Percentiles rank a stretch among this genome's conserved stretches.
These are phyloP conservation scores for Lepilemur septentrionalis DNA, from an alignment of 2,797 vertebrate genomes.

Conservation along the genomic window DNA sequence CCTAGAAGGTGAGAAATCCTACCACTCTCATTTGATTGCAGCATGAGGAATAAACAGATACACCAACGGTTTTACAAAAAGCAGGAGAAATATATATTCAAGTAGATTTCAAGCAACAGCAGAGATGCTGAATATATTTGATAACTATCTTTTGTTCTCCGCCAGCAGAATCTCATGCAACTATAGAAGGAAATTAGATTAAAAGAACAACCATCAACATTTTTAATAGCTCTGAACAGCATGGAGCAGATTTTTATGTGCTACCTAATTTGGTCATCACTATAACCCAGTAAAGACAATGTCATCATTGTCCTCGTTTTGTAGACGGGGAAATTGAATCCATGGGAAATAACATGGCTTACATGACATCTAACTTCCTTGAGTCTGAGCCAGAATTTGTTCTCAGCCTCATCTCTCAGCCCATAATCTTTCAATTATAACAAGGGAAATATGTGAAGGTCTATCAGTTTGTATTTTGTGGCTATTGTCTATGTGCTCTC, in stretches of 20 bases:
- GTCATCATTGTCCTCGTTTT: background rate
- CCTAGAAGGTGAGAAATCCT: background rate
- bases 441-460: background rate
- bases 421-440: background rate
- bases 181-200: constrained; percentile 36
- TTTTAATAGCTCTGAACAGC: background rate
- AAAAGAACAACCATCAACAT: constrained; percentile 3
- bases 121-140: background rate
- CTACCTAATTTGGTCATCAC: background rate
- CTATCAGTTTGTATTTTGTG: background rate
- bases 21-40: background rate
- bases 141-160: background rate
- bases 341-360: background rate
- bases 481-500: background rate
- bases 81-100: background rate
- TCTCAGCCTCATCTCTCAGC: background rate
- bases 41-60: background rate
- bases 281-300: background rate
- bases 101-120: background rate
- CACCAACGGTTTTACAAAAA: background rate
- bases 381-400: background rate
- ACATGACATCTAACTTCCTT: background rate
- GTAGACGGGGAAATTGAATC: constrained; percentile 21
- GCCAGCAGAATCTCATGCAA: background rate
- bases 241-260: background rate